Conservation (phyloP, 2,113 vertebrate species). For the Otis tarda region DNA sequence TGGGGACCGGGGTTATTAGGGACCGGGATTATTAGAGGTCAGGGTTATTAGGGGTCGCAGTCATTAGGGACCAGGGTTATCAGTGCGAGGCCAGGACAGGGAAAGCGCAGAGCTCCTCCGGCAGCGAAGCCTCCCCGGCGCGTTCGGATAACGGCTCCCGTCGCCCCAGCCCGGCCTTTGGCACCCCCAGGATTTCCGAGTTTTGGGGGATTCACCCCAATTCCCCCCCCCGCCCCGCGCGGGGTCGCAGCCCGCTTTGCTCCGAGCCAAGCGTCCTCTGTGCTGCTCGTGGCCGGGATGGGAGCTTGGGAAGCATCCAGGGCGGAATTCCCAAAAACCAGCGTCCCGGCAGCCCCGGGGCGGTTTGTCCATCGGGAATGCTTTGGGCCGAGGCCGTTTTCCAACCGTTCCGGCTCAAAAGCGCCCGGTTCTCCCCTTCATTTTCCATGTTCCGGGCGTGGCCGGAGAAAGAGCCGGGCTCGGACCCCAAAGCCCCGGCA, state of each 20-base stretch:
- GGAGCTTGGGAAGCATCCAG: not conserved
- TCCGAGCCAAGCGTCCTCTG: not conserved
- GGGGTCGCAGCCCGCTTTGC: not conserved
- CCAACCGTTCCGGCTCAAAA: fast-evolving
- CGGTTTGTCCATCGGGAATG: fast-evolving
- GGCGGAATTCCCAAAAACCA: not conserved
- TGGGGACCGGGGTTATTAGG: not conserved
- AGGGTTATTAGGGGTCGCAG: too few species aligned
- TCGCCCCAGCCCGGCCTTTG: fast-evolving
- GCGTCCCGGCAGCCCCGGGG: fast-evolving
- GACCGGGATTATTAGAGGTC: not conserved
- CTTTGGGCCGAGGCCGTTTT: not conserved
- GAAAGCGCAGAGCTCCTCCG: not conserved
- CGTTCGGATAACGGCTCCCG: fast-evolving
- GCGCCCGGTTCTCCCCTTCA: not conserved
- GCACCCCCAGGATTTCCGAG: too few species aligned
- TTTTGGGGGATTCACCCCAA: not conserved
- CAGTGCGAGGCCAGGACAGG: not conserved
- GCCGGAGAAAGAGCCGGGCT: not conserved
- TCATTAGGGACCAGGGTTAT: not conserved
- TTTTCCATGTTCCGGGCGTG: fast-evolving
- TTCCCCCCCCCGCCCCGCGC: too few species aligned
- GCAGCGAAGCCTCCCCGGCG: not conserved
- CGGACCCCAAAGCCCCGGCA: not conserved
- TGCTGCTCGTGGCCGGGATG: not conserved